Evolutionary conservation across 1,140 invertebrate species (phyloP), one percentile per base, ranked within the genome.

Genomic region (Penaeus indicus): DNA sequence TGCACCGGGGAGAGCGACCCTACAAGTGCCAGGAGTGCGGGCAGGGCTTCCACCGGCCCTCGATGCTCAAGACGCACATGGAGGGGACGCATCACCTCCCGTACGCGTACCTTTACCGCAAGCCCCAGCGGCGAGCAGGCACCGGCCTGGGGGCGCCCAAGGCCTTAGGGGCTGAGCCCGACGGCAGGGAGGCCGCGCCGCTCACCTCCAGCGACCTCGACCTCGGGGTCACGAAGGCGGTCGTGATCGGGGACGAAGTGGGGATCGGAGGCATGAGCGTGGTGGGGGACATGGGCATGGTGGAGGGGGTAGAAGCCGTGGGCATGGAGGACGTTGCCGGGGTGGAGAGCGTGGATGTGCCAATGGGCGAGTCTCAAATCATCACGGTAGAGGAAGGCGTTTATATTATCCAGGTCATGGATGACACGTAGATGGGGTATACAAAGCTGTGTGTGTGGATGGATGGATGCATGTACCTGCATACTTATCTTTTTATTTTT

Each of bases 1-100:
- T 92, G 5, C 92, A 90, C 90, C 91, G 90, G 16, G 91, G 91
- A n/a, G 90, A 91, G 25, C 82, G 90, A 25, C 90, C 89, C 19
- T 90, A 86, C 79, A 81, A 88, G 47, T 92, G 91, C 83, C 54
- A 85, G 64, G 85, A 83, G 42, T 92, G 91, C 85, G 87, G 87
- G 8, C 27, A 83, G 38, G 81, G 87, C 87, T 88, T 88, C 54
- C 87, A 84, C 62, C 87, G 87, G 18, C 81, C 87, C 32, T 88
- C 87, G 13, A 64, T 62, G 47, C 81, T 88, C 61, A 88, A 88
- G 64, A 84, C 87, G 8, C 87, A 88, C 61, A 88, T 88, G 72
- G 87, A 88, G 62, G 82, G 72, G 21, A 84, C 82, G 27, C 87
- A 88, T 38, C 25, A 84, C n/a, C 69, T 77, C 21, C 87, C 87